Evolutionary conservation across 2,113 vertebrate genomes (phyloP).

Genomic region (Condylura cristata): DNA sequence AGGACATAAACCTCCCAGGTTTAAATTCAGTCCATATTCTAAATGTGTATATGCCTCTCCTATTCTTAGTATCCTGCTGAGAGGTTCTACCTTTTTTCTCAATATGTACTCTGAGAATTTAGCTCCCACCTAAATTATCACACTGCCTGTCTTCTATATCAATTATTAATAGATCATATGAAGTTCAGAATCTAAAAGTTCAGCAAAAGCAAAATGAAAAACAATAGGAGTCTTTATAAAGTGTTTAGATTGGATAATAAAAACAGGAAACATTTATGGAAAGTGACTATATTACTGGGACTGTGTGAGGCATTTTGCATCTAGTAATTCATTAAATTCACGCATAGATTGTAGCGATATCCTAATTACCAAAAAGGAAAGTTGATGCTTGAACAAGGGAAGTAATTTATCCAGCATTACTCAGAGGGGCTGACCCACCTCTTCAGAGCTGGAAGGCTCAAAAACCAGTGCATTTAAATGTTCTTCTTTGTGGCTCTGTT

Average conservation of each 20-base stretch:
- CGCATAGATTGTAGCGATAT: background rate
- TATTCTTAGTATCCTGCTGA: background rate
- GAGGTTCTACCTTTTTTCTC: background rate
- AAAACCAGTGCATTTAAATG: background rate
- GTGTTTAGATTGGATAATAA: slow-evolving; percentile 4
- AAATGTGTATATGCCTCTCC: background rate
- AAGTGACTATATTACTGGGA: background rate
- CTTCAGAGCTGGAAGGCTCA: background rate
- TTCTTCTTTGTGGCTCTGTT: background rate
- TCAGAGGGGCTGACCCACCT: background rate
- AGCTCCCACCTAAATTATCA: background rate
- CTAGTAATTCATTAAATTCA: background rate
- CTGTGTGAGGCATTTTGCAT: background rate
- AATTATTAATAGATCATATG: background rate
- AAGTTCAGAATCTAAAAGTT: background rate
- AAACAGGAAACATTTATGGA: background rate
- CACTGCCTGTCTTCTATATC: background rate
- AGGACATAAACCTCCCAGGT: background rate
- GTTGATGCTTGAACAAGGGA: background rate
- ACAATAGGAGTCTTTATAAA: background rate
- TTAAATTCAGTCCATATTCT: background rate
- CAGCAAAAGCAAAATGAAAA: slow-evolving; percentile 1
- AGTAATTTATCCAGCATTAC: background rate
- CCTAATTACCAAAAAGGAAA: background rate
- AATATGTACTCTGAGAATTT: background rate